These are phyloP conservation scores for Macrotis lagotis DNA, from an alignment of 2,113 vertebrate species.

Conservation along the genomic window DNA sequence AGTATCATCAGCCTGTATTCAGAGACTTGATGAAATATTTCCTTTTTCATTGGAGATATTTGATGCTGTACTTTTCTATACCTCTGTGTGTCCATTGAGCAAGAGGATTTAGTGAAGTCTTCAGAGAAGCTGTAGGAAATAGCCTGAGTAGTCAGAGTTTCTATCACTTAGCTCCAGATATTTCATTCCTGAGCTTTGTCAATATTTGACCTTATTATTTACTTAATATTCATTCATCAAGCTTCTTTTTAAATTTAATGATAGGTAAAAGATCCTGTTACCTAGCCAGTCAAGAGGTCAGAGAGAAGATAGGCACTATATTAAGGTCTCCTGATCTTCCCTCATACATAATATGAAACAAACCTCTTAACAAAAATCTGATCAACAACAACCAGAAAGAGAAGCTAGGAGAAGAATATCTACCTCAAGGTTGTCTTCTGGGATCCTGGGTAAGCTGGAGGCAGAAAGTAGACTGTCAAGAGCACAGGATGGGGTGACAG, in stretches of 20 bases:
- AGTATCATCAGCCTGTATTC: background rate
- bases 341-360: too few species aligned
- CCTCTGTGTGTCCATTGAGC: too few species aligned
- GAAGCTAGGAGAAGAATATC: too few species aligned
- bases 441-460: too few species aligned
- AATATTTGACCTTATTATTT: background rate
- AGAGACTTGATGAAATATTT: background rate
- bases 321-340: too few species aligned
- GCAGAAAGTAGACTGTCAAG: too few species aligned
- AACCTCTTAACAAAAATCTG: too few species aligned
- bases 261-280: constrained; percentile 39
- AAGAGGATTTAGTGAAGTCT: background rate
- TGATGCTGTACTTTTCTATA: background rate
- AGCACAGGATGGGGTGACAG: too few species aligned
- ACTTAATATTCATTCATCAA: constrained; percentile 44
- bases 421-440: too few species aligned
- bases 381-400: too few species aligned
- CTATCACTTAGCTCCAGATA: background rate
- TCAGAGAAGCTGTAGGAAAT: background rate
- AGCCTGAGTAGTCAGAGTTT: background rate
- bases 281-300: too few species aligned
- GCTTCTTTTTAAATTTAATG: constrained; percentile 57
- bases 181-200: background rate
- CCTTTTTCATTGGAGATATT: background rate
- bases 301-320: too few species aligned